Percentiles rank a stretch among this genome's conserved stretches.
Evolutionary conservation across 2,888 invertebrate genomes (phyloP).

Genomic region (Allacma fusca): DNA sequence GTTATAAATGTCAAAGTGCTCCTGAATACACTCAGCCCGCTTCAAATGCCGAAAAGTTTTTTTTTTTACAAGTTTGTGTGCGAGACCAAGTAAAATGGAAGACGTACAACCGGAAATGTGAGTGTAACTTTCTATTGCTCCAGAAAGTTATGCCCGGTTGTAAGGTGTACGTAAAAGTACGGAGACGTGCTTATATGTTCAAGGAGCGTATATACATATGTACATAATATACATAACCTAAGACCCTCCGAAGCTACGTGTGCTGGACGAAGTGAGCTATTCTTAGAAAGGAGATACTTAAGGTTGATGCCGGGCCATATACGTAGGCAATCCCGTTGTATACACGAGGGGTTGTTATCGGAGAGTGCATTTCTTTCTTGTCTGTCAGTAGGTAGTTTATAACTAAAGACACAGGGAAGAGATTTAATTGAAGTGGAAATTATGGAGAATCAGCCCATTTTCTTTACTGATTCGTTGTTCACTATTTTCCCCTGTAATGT

Average conservation of each 20-base stretch:
- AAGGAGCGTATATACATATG: too few relatives aligned
- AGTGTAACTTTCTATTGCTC: neutral
- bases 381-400: too few relatives aligned
- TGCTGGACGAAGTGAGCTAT: too few relatives aligned
- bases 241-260: too few relatives aligned
- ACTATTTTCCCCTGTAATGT: slow-evolving; percentile 5
- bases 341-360: too few relatives aligned
- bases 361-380: too few relatives aligned
- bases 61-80: neutral
- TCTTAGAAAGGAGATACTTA: too few relatives aligned
- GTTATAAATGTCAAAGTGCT: neutral
- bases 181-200: too few relatives aligned
- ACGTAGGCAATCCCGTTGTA: too few relatives aligned
- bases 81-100: neutral
- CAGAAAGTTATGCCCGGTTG: neutral
- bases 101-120: slow-evolving; percentile 1
- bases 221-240: too few relatives aligned
- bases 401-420: neutral
- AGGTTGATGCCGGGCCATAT: too few relatives aligned
- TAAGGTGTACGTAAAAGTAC: neutral
- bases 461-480: neutral
- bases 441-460: slow-evolving; percentile 40
- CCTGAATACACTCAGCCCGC: neutral
- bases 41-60: neutral
- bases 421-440: slow-evolving; percentile 41